Evolutionary conservation across 2,888 invertebrate species (phyloP).

Genomic region (Siphlonurus alternatus): DNA sequence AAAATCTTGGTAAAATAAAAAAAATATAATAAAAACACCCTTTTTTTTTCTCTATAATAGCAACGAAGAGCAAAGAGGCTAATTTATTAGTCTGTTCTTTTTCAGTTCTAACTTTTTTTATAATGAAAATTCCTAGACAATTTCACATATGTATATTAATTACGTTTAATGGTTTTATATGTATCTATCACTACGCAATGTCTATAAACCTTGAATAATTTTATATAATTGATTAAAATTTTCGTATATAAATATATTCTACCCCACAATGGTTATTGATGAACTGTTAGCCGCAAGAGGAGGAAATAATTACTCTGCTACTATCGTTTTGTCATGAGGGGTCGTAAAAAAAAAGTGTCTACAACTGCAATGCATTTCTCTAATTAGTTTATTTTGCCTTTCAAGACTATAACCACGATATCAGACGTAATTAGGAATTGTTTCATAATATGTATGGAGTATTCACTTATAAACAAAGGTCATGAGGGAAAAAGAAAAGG

Average conservation of each 20-base stretch:
- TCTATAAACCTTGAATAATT: no score
- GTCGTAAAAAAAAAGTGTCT: neutral
- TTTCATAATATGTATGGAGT: neutral
- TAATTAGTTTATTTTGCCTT: neutral
- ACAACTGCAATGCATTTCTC: neutral
- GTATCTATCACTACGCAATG: neutral
- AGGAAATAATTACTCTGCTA: neutral
- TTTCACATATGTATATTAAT: neutral
- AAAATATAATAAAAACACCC: no score
- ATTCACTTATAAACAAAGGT: no score
- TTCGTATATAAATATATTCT: neutral
- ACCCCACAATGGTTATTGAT: neutral
- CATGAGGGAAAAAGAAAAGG: no score
- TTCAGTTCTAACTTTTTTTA: no score
- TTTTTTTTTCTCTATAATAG: no score
- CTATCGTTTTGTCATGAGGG: no score
- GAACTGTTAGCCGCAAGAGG: neutral
- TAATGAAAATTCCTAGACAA: no score
- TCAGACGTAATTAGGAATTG: neutral
- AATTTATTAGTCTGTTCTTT: no score
- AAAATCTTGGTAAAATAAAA: no score
- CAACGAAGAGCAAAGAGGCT: no score
- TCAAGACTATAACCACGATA: neutral
- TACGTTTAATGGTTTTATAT: neutral
- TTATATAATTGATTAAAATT: no score